Base-by-base conservation (phyloP, 2,113 vertebrate genomes). In the Cercocebus atys region DNA sequence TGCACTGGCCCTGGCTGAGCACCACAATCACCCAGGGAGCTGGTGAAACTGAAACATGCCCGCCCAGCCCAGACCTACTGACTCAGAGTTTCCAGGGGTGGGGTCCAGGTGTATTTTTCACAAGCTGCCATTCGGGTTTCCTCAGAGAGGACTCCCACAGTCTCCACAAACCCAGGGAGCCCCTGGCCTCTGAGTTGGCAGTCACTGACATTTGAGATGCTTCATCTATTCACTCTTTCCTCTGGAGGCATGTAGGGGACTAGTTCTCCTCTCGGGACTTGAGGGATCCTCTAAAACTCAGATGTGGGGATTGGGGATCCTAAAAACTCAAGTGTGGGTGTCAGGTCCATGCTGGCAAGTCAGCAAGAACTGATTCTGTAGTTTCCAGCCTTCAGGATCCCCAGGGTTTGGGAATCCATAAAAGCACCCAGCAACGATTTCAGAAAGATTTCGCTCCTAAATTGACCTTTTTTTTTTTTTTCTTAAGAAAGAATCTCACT, bases 41-140 rank as follows among this genome's bases (percentile, higher is more conserved):
- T 78, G 88, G 8, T 43, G 96, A 96, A 96, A 96, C 96, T 66
- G 88, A 95, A 91, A 55, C 47, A 40, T 0, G 14, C 43, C 14
- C 5, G 35, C 85, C 95, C 76, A 1, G 0, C 95, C 97, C 87
- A 22, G 50, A 11, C 32, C 59, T 38, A 47, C 55, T 97, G 97
- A 98, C 97, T 98, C 97, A 97, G 72, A 97, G 87, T 96, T 97
- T 98, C 97, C 97, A 82, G 64, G 79, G 97, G 95, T 95, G 95
- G 95, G 75, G 96, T 86, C 93, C 95, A 95, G 83, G 89, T 95
- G 89, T 40, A 61, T 61, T 76, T 90, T 90, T 88, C 93, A 72
- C 35, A 64, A 57, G 40, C 80, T 50, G 64, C 50, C 61, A 47
- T 50, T 50, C 0, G 6, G 50, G 47, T 10, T 59, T n/a, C 64